A percentile compares a stretch with the other conserved stretches of the same genome.
phyloP scores from a whole-genome alignment of 2,888 invertebrate genomes.

The Orchesellides sinensis region DNA sequence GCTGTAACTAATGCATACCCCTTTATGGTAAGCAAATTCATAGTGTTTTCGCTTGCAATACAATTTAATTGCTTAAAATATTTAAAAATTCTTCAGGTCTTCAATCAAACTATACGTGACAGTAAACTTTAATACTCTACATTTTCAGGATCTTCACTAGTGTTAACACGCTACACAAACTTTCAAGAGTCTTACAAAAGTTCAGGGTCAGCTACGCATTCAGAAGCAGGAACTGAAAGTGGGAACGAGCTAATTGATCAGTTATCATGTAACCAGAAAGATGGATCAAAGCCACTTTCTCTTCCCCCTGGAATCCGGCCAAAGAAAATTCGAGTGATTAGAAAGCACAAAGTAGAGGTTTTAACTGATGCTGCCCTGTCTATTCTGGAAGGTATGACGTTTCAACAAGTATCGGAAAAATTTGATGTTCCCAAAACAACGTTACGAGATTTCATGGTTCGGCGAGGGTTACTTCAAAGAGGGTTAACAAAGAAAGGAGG shows the following conservation, averaged over 20 bases:
- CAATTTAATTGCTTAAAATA: neutral
- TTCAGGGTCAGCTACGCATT: constrained; percentile 21
- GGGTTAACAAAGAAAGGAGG: constrained; percentile 77
- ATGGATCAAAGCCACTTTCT: neutral
- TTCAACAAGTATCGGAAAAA: constrained; percentile 91
- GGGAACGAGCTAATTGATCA: constrained; percentile 39
- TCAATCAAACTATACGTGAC: too few relatives aligned
- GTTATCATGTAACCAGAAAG: neutral
- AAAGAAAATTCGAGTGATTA: constrained; percentile 69
- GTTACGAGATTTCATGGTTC: constrained; percentile 91
- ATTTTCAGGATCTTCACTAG: constrained; percentile 32
- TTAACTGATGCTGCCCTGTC: constrained; percentile 85
- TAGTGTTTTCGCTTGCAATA: too few relatives aligned
- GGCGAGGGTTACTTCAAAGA: constrained; percentile 88
- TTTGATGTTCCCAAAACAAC: constrained; percentile 87
- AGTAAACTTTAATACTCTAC: too few relatives aligned
- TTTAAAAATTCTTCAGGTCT: too few relatives aligned
- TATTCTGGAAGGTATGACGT: constrained; percentile 91
- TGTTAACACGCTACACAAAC: constrained; percentile 21
- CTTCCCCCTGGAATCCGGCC: constrained; percentile 69
- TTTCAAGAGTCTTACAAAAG: constrained; percentile 19
- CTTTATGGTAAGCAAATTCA: too few relatives aligned
- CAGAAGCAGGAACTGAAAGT: constrained; percentile 42
- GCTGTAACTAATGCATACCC: too few relatives aligned
- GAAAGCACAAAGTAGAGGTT: constrained; percentile 70